These are phyloP conservation scores for Aphidoletes aphidimyza DNA, from an alignment of 2,888 invertebrate genomes.

Conservation along the genomic window DNA sequence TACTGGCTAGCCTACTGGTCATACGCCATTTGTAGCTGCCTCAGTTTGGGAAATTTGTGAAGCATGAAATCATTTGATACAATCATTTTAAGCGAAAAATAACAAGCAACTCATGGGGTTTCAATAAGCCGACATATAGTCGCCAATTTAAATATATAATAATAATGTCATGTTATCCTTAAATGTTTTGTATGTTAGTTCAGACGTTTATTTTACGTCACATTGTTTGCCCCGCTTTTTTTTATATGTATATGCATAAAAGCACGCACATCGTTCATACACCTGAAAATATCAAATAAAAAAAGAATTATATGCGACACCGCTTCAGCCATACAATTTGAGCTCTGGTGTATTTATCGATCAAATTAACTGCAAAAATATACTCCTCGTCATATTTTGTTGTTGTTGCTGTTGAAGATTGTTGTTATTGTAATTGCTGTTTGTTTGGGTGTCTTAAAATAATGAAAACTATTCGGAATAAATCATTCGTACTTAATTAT, in stretches of 20 bases:
- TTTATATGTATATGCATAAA: neutral
- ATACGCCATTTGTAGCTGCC: too few relatives aligned
- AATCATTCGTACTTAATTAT: neutral
- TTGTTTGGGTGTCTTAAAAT: conserved; percentile 2
- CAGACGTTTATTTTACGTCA: neutral
- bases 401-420: neutral
- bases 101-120: conserved; percentile 17
- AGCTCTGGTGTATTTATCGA: conserved; percentile 2
- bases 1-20: neutral
- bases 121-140: conserved; percentile 36
- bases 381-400: neutral
- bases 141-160: conserved; percentile 35
- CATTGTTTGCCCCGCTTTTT: neutral
- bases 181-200: conserved; percentile 27
- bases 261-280: conserved; percentile 41
- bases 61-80: conserved; percentile 26
- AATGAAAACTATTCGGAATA: neutral
- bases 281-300: neutral
- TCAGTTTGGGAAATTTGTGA: neutral
- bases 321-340: neutral
- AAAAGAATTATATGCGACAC: neutral
- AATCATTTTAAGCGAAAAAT: neutral
- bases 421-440: neutral
- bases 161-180: conserved; percentile 34
- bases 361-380: conserved; percentile 28